A percentile compares a stretch with the other conserved stretches of the same genome.
These are phyloP conservation scores for Antheraea mylitta DNA, from an alignment of 1,140 invertebrate genomes.

Conservation along the genomic window DNA sequence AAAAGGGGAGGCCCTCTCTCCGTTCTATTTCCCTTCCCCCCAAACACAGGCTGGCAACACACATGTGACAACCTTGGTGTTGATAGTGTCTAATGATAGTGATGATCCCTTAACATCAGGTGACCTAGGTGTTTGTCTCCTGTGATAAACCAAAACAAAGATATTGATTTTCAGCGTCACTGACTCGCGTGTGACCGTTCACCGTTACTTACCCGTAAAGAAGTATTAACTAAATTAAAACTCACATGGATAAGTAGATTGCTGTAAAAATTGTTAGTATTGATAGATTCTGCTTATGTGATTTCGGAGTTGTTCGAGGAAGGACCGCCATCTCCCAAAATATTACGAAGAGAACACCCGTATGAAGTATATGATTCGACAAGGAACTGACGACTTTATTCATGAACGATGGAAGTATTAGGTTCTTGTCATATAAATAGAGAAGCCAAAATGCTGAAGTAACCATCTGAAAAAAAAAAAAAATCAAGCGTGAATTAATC, in stretches of 20 bases:
- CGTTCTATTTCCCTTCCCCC: no score
- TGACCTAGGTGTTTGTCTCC: no score
- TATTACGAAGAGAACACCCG: not conserved
- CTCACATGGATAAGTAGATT: slow-evolving; percentile 9
- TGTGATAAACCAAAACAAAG: no score
- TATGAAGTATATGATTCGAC: slow-evolving; percentile 10
- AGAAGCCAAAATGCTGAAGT: not conserved
- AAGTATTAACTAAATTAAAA: not conserved
- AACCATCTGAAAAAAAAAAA: not conserved
- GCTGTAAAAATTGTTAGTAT: not conserved
- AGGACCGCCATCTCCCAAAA: slow-evolving; percentile 4
- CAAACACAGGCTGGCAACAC: no score
- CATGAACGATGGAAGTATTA: slow-evolving; percentile 6
- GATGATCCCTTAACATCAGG: no score
- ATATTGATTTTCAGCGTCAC: no score
- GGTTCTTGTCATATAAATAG: slow-evolving; percentile 7
- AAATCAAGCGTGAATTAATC: no score
- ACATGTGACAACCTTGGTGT: no score
- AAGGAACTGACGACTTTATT: slow-evolving; percentile 3
- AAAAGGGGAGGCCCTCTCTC: no score
- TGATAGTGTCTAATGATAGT: no score
- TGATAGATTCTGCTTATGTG: not conserved
- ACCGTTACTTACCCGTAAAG: no score
- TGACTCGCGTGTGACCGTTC: no score
- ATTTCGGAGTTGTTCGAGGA: not conserved